Base-by-base conservation (phyloP, 2,888 invertebrate genomes). In the Cephalotes varians region DNA sequence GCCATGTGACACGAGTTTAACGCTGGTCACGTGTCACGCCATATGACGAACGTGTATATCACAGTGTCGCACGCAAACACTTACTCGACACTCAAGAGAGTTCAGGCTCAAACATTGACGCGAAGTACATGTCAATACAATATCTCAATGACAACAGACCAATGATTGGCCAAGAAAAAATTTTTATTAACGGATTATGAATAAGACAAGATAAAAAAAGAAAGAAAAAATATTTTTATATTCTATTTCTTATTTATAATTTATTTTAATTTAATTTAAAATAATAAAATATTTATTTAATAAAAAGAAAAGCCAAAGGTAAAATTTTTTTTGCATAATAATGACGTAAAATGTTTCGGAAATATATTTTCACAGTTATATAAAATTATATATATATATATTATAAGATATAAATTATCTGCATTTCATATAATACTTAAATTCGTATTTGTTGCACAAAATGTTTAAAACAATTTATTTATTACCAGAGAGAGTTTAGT, bases 11-110 rank as follows among this genome's bases (percentile, higher is more conserved):
- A 93, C 90, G 90, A 92, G 91, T 92, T 91, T 90, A 91, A 91
- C 90, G 91, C 90, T 83, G 86, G 84, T 84, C 94, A 94, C 94
- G 93, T 94, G 94, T 86, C 91, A 87, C 89, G 91, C 92, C 94
- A 93, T 93, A 92, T 93, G 93, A 93, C 93, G 90, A 89, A 90
- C 93, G 93, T 88, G 87, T 74, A 81, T 83, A 84, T 64, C 60
- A 77, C 84, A 85, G 89, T 90, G 88, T 87, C 85, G 88, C 81
- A 80, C 77, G 86, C 87, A 89, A 90, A 86, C 87, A 91, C 91
- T 91, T 83, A 72, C 86, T 31, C 56, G 77, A 87, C 81, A 86
- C 87, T 84, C 81, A 49, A 62, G 85, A 65, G 86, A 85, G 81
- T 87, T 89, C 80, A 82, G 76, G 82, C 81, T 82, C 81, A 49